These are phyloP conservation scores for Amphipoea lucens DNA, from an alignment of 2,888 invertebrate species.

Conservation along the genomic window DNA sequence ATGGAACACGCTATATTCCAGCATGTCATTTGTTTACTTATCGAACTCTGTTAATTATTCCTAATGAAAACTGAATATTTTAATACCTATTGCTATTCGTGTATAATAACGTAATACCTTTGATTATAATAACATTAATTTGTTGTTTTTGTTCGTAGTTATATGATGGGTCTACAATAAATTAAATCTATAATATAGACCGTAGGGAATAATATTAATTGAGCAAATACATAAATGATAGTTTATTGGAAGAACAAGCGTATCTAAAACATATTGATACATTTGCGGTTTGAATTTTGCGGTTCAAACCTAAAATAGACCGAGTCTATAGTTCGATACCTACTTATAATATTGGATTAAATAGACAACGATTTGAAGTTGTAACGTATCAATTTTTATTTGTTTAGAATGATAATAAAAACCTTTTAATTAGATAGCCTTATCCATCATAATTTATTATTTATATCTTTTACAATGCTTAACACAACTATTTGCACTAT, in stretches of 20 bases:
- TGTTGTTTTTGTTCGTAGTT: background rate
- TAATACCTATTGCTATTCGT: constrained; percentile 6
- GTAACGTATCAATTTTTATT: background rate
- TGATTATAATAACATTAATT: background rate
- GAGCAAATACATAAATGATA: background rate
- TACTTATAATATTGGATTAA: background rate
- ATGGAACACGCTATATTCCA: constrained; percentile 65
- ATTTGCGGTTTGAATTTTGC: constrained; percentile 12
- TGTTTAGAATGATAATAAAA: background rate
- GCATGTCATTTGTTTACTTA: constrained; percentile 60
- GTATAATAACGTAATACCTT: background rate
- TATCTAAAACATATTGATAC: background rate
- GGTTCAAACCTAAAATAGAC: background rate
- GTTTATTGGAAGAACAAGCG: background rate
- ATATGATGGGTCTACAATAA: background rate
- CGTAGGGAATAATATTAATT: background rate
- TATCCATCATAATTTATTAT: too few species aligned
- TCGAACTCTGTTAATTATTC: constrained; percentile 45
- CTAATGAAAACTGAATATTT: constrained; percentile 43
- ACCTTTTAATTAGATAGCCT: background rate
- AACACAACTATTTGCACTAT: too few species aligned
- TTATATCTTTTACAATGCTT: too few species aligned
- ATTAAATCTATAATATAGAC: background rate
- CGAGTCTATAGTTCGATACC: background rate
- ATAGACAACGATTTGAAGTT: background rate